Evolutionary conservation across 2,888 invertebrate species (phyloP), one percentile per base, ranked within the genome.

Genomic region (Gandaritis pyraliata): DNA sequence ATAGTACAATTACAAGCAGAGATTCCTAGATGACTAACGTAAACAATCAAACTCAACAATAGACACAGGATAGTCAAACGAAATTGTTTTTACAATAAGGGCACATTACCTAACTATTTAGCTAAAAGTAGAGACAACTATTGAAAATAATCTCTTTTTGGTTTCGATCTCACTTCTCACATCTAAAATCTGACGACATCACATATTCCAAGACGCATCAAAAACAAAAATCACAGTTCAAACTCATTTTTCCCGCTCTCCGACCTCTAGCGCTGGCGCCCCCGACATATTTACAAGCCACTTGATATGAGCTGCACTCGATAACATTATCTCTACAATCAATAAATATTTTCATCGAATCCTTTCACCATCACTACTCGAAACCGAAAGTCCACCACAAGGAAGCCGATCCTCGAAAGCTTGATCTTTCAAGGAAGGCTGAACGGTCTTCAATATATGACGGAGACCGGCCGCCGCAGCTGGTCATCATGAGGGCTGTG

Each of bases 381-480:
- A 62, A 68, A 58, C 50, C 39, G 53, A 64, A 59, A 55, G 59
- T 58, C 63, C 65, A 53, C 58, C 48, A 48, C 30, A 15, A 46
- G 11, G 71, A 61, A 78, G 85, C 85, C 85, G 71, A 80, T 78
- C 87, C 86, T 80, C 68, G 72, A 81, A 79, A 71, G 77, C 74
- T 57, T 60, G 18, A 62, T 71, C 80, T 72, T 82, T 88, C 83
- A 89, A 85, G 90, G 86, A 77, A 90, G 87, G 85, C 84, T 80
- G 62, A 86, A 82, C 77, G 90, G 90, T 78, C 90, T 91, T 91
- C 94, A 95, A 91, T 94, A 95, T 88, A 95, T 94, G 73, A 96
- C 95, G 62, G 95, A 94, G 39, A 95, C 95, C 0, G 95, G 95
- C 87, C 95, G 94, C 77, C 95, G 86, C 4, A 95, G 92, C 76